Evolutionary conservation across 1,140 invertebrate genomes (phyloP).

Genomic region (Drosophila nigrodunni): DNA sequence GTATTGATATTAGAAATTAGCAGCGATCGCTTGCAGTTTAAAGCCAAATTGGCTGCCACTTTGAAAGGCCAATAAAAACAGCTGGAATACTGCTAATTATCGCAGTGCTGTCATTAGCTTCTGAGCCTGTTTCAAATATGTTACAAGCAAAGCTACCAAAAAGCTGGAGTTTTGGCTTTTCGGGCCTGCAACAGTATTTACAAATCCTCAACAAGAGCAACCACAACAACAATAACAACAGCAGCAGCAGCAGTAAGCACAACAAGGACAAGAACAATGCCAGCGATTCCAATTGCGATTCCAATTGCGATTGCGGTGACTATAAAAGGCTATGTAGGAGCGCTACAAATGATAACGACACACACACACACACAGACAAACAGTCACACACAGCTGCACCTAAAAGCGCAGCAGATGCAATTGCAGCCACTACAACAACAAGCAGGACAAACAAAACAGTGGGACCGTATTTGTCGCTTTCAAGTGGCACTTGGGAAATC

Average conservation of each 20-base stretch:
- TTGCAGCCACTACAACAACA: slow-evolving; percentile 40
- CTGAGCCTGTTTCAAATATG: too few species aligned
- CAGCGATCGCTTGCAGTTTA: too few species aligned
- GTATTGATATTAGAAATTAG: too few species aligned
- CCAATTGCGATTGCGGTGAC: slow-evolving; percentile 64
- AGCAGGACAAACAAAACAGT: slow-evolving; percentile 42
- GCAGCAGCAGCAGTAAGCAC: background rate
- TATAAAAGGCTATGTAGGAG: slow-evolving; percentile 61
- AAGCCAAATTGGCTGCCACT: too few species aligned
- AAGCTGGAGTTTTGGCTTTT: slow-evolving; percentile 10
- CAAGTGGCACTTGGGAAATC: slow-evolving; percentile 80
- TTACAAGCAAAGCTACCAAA: too few species aligned
- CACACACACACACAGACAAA: slow-evolving; percentile 1
- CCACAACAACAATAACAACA: background rate
- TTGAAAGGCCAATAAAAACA: too few species aligned
- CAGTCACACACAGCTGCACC: slow-evolving; percentile 35
- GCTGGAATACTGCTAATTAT: too few species aligned
- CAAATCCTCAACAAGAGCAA: slow-evolving; percentile 27
- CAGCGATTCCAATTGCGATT: slow-evolving; percentile 15
- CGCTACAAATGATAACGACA: slow-evolving; percentile 60
- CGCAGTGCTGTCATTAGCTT: too few species aligned
- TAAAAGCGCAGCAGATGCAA: slow-evolving; percentile 74
- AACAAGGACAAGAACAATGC: background rate
- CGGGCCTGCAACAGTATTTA: slow-evolving; percentile 52
- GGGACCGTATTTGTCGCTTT: slow-evolving; percentile 71